Conservation (phyloP, 2,888 invertebrate species). For the Onthophagus sagittarius region DNA sequence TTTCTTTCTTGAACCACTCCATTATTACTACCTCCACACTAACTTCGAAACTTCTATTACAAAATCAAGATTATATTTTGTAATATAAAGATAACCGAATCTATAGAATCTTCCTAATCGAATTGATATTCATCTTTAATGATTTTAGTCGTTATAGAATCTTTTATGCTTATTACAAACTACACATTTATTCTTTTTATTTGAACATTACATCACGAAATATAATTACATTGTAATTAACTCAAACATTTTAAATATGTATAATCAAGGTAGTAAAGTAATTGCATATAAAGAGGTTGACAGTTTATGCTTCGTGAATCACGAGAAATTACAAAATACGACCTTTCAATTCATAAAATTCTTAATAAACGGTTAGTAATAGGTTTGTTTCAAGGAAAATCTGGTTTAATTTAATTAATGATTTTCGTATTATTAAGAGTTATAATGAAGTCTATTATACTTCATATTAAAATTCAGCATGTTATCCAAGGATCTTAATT, state of each 20-base stretch:
- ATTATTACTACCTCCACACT: neutral
- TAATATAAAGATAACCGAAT: neutral
- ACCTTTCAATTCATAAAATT: neutral
- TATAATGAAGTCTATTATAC: neutral
- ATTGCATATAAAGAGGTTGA: neutral
- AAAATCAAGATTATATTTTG: too few relatives aligned
- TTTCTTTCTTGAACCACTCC: neutral
- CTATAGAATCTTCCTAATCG: neutral
- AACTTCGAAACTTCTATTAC: neutral
- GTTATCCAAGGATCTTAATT: too few relatives aligned
- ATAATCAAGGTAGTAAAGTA: neutral
- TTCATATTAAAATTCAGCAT: too few relatives aligned
- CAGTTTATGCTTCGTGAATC: neutral
- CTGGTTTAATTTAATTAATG: neutral
- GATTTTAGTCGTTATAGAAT: too few relatives aligned
- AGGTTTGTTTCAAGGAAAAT: neutral
- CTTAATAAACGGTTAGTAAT: neutral
- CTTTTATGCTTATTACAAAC: too few relatives aligned
- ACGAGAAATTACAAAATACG: neutral
- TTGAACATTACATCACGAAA: neutral
- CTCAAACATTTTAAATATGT: neutral
- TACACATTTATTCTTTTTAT: too few relatives aligned
- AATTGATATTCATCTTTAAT: too few relatives aligned
- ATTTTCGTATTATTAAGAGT: too few relatives aligned
- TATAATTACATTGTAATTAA: neutral